phyloP scores from a whole-genome alignment of 2,888 invertebrate genomes.

The Meghimatium bilineatum region DNA sequence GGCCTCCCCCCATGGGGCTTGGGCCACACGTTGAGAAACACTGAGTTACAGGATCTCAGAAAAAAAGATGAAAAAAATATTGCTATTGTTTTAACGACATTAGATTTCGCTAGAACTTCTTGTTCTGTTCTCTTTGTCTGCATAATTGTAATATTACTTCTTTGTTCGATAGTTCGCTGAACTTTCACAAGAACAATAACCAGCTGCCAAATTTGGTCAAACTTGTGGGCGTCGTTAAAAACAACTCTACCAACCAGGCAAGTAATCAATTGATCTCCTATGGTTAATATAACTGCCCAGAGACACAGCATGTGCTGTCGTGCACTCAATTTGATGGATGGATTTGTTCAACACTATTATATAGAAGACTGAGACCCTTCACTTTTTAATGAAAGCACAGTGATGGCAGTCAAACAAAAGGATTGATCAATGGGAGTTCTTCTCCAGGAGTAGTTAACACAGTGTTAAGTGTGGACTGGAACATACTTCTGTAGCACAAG shows the following conservation, averaged over 20 bases:
- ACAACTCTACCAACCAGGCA: background rate
- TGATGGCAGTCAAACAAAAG: constrained; percentile 11
- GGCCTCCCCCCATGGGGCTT: too few relatives aligned
- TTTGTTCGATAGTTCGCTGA: background rate
- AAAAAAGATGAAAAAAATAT: too few relatives aligned
- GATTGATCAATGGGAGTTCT: background rate
- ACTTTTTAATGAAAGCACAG: background rate
- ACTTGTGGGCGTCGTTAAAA: background rate
- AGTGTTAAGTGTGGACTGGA: background rate
- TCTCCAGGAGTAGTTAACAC: background rate
- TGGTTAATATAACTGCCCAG: background rate
- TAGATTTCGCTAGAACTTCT: background rate
- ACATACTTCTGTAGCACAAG: background rate
- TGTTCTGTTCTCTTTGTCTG: background rate
- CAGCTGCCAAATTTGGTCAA: background rate
- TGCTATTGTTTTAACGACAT: too few relatives aligned
- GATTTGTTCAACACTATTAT: background rate
- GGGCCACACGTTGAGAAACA: too few relatives aligned
- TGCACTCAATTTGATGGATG: background rate
- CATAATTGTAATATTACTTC: background rate
- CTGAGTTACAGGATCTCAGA: too few relatives aligned
- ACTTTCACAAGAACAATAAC: background rate
- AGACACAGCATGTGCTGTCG: background rate
- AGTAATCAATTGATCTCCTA: background rate
- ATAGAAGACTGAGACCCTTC: background rate